A percentile compares a stretch with the other conserved stretches of the same genome.
Conservation (phyloP, 1,140 invertebrate species). For the Sminthurinus signatus region DNA sequence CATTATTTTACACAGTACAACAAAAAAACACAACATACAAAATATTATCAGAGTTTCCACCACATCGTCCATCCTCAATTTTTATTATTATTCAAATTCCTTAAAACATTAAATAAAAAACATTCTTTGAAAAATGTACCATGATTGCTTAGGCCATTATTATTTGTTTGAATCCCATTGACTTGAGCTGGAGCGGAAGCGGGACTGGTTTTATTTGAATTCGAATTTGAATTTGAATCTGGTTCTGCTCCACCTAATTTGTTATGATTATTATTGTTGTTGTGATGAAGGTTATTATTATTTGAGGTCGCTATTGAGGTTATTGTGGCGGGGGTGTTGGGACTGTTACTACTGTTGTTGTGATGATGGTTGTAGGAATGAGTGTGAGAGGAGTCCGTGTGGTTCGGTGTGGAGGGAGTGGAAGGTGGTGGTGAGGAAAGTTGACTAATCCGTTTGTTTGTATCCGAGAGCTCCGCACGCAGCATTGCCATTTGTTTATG, state of each 20-base stretch:
- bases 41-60: too few relatives aligned
- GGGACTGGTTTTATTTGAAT: too few relatives aligned
- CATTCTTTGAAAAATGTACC: too few relatives aligned
- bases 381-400: slow-evolving; percentile 6
- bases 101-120: too few relatives aligned
- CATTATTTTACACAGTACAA: neutral
- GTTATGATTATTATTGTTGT: neutral
- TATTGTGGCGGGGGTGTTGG: neutral
- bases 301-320: neutral
- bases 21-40: neutral
- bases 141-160: slow-evolving; percentile 23
- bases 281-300: neutral
- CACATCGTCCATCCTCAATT: too few relatives aligned
- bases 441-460: slow-evolving; percentile 36
- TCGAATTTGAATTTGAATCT: too few relatives aligned
- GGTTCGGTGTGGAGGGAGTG: slow-evolving; percentile 28
- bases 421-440: slow-evolving; percentile 33
- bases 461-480: slow-evolving; percentile 36
- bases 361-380: neutral
- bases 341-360: neutral
- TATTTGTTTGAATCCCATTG: slow-evolving; percentile 25
- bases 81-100: too few relatives aligned
- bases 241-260: neutral
- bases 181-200: too few relatives aligned
- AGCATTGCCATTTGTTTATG: slow-evolving; percentile 39